phyloP scores from a whole-genome alignment of 2,797 vertebrate genomes.

The Muraenolepis orangiensis region DNA sequence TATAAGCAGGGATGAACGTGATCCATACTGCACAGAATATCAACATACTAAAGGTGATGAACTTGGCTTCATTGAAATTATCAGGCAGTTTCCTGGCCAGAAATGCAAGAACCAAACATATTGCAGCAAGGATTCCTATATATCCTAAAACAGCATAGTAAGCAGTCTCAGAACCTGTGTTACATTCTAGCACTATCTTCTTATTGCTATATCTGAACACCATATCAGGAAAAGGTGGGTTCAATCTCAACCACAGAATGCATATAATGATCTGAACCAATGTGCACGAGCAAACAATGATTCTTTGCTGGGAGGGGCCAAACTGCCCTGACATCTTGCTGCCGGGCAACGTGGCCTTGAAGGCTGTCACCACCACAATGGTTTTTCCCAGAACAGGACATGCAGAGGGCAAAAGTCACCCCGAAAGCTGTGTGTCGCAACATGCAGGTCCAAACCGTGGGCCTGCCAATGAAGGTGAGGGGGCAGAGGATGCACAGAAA shows the following conservation, averaged over 20 bases:
- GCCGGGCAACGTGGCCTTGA: constrained; percentile 66
- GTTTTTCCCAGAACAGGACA: constrained; percentile 77
- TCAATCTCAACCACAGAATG: constrained; percentile 65
- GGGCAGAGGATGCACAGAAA: constrained; percentile 73
- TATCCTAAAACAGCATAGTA: constrained; percentile 74
- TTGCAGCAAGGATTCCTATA: constrained; percentile 66
- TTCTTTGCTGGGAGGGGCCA: constrained; percentile 66
- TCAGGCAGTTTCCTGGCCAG: constrained; percentile 72
- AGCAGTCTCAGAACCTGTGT: constrained; percentile 66
- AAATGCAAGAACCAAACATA: constrained; percentile 71
- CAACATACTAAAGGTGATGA: constrained; percentile 73
- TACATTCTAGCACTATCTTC: constrained; percentile 72
- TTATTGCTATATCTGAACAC: constrained; percentile 58
- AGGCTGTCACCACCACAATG: constrained; percentile 71
- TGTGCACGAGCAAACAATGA: constrained; percentile 68
- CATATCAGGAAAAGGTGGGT: constrained; percentile 68
- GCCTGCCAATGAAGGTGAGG: constrained; percentile 68
- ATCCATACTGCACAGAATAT: constrained; percentile 76
- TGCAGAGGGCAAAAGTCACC: constrained; percentile 72
- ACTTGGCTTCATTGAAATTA: constrained; percentile 76
- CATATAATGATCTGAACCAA: constrained; percentile 68
- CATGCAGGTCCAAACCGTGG: constrained; percentile 68
- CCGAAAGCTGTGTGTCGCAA: constrained; percentile 71
- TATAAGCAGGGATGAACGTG: constrained; percentile 73
- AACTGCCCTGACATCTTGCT: constrained; percentile 56